Base-by-base conservation (phyloP, 2,113 vertebrate species). In the Eurypyga helias region DNA sequence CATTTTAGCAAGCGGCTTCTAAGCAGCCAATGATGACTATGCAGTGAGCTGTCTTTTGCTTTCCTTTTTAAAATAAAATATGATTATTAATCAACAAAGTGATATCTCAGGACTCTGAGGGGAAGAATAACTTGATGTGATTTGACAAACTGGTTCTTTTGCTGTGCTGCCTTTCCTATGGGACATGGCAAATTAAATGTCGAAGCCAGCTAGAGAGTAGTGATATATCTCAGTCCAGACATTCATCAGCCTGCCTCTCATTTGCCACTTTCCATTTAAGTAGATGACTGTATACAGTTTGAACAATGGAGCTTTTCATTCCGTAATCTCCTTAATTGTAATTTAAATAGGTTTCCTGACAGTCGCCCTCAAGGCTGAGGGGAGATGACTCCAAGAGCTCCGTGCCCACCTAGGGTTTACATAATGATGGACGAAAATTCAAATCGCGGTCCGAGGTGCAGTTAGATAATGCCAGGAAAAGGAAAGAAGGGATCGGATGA, bases 341-440 rank as follows among this genome's bases (percentile, higher is more conserved):
- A 95, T 95, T 97, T 97, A 97, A 97, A 96, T 93, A 86, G 62
- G 49, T 96, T 98, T 97, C 91, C 81, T 96, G 96, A 95, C 87
- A 91, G 93, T 94, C 55, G 2, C 62, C 80, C 75, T 96, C 48
- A 90, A 95, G 86, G 92, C 76, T 58, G 6, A 5, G 3, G 25
- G 33, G 55, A 94, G 81, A 97, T 91, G 92, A 87, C 95, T 96
- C 94, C 82, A 91, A 93, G 67, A 94, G 54, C 38, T 89, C 66
- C 6, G 1, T 6, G 91, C 91, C 87, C 94, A 93, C 79, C 21
- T 62, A 31, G 45, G 58, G 16, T 78, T 94, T 96, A 87, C 89
- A 90, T 97, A 98, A 96, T 90, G 48, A 96, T 90, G 48, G 70
- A 93, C 66, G 72, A 96, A 97, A 96, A 93, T 90, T 91, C 76